Conservation (phyloP, 2,888 invertebrate species). For the Cheilosia pagana region DNA sequence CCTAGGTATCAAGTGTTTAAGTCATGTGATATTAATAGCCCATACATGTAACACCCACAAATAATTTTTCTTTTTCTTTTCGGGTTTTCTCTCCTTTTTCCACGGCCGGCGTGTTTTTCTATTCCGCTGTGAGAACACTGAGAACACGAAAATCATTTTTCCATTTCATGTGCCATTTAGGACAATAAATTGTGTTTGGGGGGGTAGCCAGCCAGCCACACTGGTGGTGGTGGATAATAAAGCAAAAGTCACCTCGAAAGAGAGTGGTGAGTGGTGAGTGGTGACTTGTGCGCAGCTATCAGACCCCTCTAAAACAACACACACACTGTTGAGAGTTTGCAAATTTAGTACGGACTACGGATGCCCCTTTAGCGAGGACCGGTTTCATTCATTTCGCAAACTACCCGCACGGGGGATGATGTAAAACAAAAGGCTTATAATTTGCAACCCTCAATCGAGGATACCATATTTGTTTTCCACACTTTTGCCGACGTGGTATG, state of each 20-base stretch:
- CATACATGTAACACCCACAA: conserved; percentile 75
- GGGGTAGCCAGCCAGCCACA: conserved; percentile 5
- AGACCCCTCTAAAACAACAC: conserved; percentile 30
- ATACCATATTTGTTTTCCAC: conserved; percentile 23
- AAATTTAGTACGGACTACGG: not conserved
- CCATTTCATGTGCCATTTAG: conserved; percentile 67
- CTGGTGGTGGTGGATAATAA: no score
- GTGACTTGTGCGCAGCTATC: conserved; percentile 63
- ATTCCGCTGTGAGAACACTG: conserved; percentile 48
- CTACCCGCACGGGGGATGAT: conserved; percentile 23
- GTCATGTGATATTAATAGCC: conserved; percentile 75
- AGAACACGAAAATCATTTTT: conserved; percentile 69
- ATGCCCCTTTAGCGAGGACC: conserved; percentile 49
- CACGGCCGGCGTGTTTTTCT: conserved; percentile 17
- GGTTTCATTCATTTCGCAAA: conserved; percentile 55
- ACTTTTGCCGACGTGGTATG: conserved; percentile 52
- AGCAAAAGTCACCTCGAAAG: conserved; percentile 59
- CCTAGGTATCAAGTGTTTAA: conserved; percentile 73
- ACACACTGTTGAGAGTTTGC: conserved; percentile 8
- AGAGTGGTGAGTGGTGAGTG: conserved; percentile 45
- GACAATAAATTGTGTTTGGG: conserved; percentile 37
- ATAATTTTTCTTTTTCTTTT: conserved; percentile 51
- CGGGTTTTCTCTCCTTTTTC: conserved; percentile 21
- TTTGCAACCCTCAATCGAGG: conserved; percentile 36
- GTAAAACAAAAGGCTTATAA: conserved; percentile 40